These are phyloP conservation scores for Ursus arctos DNA, from an alignment of 2,113 vertebrate genomes.

Conservation along the genomic window DNA sequence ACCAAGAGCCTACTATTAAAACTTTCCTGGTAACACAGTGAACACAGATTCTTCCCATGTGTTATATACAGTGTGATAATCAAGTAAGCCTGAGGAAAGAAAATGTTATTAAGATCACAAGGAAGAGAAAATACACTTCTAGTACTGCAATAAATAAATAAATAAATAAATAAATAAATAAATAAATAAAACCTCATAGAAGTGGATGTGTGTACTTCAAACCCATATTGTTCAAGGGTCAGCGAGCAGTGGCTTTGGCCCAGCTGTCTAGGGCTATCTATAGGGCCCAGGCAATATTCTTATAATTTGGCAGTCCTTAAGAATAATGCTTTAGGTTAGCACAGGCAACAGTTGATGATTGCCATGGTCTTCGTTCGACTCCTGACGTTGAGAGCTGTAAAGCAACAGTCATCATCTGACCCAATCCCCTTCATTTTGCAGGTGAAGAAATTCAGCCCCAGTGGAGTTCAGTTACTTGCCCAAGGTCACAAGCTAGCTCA, in stretches of 20 bases:
- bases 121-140: not conserved
- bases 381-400: not conserved
- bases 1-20: not conserved
- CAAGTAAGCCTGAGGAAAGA: not conserved
- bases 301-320: not conserved
- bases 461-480: not conserved
- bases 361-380: not conserved
- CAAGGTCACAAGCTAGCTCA: slow-evolving; percentile 52
- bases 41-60: not conserved
- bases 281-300: not conserved
- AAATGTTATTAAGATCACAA: not conserved
- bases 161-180: not conserved
- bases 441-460: slow-evolving; percentile 6
- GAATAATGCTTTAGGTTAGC: not conserved
- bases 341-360: not conserved
- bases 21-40: not conserved
- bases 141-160: not conserved
- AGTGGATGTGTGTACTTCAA: not conserved
- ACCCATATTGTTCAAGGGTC: not conserved
- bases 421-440: not conserved
- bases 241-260: not conserved
- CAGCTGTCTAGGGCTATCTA: not conserved
- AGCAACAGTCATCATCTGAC: not conserved
- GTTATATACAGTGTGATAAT: not conserved
- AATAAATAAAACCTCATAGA: no score